Base-by-base conservation (phyloP, 2,113 vertebrate genomes). In the Podarcis muralis region DNA sequence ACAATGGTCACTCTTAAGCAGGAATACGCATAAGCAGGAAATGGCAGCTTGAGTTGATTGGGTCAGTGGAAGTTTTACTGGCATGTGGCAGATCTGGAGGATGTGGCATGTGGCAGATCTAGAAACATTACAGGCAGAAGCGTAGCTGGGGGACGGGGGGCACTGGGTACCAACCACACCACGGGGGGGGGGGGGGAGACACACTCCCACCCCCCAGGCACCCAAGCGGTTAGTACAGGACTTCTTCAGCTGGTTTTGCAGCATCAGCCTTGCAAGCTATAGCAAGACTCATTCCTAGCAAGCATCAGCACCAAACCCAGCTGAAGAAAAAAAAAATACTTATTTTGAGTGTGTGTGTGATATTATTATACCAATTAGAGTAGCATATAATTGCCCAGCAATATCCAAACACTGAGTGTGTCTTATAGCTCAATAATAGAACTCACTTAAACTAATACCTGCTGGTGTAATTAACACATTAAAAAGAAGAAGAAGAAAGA, bases 381-480 rank as follows among this genome's bases (percentile, higher is more conserved):
- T 22, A 89, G 59, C 53, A 88, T 30, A 35, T 82, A 85, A 84
- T 87, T 77, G 80, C 68, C 81, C 1, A 48, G 87, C 75, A 91
- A 92, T 83, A 82, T 0, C 0, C 65, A 83, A 82, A 85, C 53
- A 27, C 88, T 90, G 88, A 72, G 13, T 0, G 1, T 27, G 11
- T 84, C 53, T 81, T 90, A 88, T 85, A 62, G 88, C 35, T 89
- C 90, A 85, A n/a, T 62, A 94, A 91, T 6, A 92, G 72, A 93
- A 85, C 86, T n/a, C 48, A 92, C 88, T 93, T 69, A 84, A 94
- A 95, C 89, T 91, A 90, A 93, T 93, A 93, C 65, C 86, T 92
- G 84, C 89, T 94, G 87, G 90, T 93, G 77, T 93, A 93, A 96
- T 95, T 94, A 95, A 94, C 80, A 79, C 91, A 87, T 94, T 93